Base-by-base conservation (phyloP, 2,888 invertebrate species). In the Stegana nigrithorax region DNA sequence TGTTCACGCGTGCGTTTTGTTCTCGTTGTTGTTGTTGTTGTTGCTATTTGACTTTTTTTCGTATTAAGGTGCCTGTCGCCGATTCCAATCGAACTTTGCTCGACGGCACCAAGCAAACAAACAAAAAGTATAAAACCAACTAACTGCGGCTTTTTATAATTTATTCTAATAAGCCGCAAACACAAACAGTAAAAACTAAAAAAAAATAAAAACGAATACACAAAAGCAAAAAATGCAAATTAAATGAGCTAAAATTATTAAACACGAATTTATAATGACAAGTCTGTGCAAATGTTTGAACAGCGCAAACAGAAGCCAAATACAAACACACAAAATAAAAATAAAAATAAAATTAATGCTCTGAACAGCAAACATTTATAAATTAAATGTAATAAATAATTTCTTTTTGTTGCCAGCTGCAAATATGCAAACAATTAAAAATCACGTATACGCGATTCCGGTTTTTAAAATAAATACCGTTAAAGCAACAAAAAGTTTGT, bases 11-110 rank as follows among this genome's bases (percentile, higher is more conserved):
- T 47, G 55, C 27, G 47, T 32, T 39, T 29, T 32, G 10, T 36
- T 32, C 51, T 14, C 25, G 26, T 32, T 55, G 17, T n/a, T 47
- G 47, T 47, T 32, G 32, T 19, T 47, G 47, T 21, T 21, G 39
- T 27, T 26, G 42, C 12, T 39, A 14, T 23, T 14, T 56, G 12
- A 12, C n/a, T 32, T 42, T 60, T 36, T 60, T 25, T 45, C 63
- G 60, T 32, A 32, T 51, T 29, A n/a, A 14, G 8, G 17, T 51
- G 17, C 8, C 51, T 51, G n/a, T 27, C 63, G 72, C 73, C 23
- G 27, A 73, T 72, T 72, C n/a, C n/a, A n/a, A n/a, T 73, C 72
- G 75, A 75, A 76, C 75, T 76, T 76, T 75, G 75, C 59, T 68
- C 80, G 75, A 72, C 80, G 75, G 75, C 80, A 79, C 78, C 75